Base-by-base conservation (phyloP, 2,797 vertebrate genomes). In the Emydoidea blandingii region DNA sequence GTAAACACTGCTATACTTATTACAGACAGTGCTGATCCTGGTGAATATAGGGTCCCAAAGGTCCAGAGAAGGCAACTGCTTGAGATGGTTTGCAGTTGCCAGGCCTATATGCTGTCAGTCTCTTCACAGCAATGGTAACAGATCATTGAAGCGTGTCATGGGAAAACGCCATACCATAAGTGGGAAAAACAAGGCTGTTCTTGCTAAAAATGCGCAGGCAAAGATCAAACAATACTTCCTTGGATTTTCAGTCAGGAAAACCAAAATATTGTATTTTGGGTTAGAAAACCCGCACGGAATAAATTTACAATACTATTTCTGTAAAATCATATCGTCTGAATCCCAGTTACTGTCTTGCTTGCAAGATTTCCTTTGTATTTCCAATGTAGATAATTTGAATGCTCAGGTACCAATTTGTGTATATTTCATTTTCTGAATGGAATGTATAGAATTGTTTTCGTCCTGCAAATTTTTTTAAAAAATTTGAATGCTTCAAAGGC, bases 211-310 rank as follows among this genome's bases (percentile, higher is more conserved):
- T 19, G 47, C 83, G 15, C 5, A 86, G 44, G 76, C 85, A 83
- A 92, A 93, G 44, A 91, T 88, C 50, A 91, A 93, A 83, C 31
- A 79, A 23, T 23, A 68, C 84, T 91, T 83, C 85, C 47, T 94
- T 83, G 53, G 94, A 88, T 50, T 76, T 76, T 76, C 37, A 27
- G 2, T 44, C 27, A 78, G 53, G n/a, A 91, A 79, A 94, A 92
- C 79, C 44, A 86, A 86, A 88, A 47, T 53, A 65, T 18, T 87
- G 4, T 79, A 93, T 87, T 92, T 93, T 84, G 81, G 41, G 14
- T 93, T 84, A 89, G 59, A 31, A 95, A 62, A 90, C 56, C 12
- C 87, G 62, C 47, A 87, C 19, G 23, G 83, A 74, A 23, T 62
- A 92, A 88, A 3, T 12, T 47, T 65, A 96, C 91, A 95, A 8